Base-by-base conservation (phyloP, 2,888 invertebrate genomes). In the Eretmocerus hayati region DNA sequence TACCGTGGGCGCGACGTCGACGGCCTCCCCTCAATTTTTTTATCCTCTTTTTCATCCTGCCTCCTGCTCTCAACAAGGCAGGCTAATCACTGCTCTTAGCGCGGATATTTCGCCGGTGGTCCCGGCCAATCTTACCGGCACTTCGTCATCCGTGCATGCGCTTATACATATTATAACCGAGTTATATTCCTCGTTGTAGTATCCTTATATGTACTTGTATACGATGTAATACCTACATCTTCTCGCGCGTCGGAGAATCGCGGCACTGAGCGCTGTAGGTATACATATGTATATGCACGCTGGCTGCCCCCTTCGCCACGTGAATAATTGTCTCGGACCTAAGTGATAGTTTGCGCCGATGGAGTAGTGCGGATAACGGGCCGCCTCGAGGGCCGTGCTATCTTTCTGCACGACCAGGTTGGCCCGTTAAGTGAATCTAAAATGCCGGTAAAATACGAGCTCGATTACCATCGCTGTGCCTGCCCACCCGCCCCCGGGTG, bases 11-110 rank as follows among this genome's bases (percentile, higher is more conserved):
- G 32, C 23, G 18, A 21, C 30, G 26, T 37, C 21, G 16, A n/a
- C n/a, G n/a, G n/a, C n/a, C n/a, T n/a, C n/a, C n/a, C n/a, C n/a
- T n/a, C n/a, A n/a, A n/a, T n/a, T n/a, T n/a, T n/a, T n/a, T n/a
- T n/a, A n/a, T n/a, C n/a, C n/a, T n/a, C n/a, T n/a, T 19, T 18
- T 42, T 31, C 49, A 42, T 33, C 16, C 31, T 50, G 37, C 32
- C 23, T 23, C 38, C 21, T 4, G 36, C 16, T 13, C 61, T 61
- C 62, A 65, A 64, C 67, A 56, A 66, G 64, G 71, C 64, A 69
- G 64, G 71, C 71, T 77, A 77, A 77, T 77, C 74, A 77, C 77
- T 75, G 71, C 76, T 75, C 77, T 78, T 77, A 78, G 70, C 63
- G 63, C 72, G 64, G 65, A 67, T 70, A 72, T 72, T 70, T 73